Percentiles rank a stretch among this genome's conserved stretches.
These are phyloP conservation scores for Prolemur simus DNA, from an alignment of 2,113 vertebrate species.

Conservation along the genomic window DNA sequence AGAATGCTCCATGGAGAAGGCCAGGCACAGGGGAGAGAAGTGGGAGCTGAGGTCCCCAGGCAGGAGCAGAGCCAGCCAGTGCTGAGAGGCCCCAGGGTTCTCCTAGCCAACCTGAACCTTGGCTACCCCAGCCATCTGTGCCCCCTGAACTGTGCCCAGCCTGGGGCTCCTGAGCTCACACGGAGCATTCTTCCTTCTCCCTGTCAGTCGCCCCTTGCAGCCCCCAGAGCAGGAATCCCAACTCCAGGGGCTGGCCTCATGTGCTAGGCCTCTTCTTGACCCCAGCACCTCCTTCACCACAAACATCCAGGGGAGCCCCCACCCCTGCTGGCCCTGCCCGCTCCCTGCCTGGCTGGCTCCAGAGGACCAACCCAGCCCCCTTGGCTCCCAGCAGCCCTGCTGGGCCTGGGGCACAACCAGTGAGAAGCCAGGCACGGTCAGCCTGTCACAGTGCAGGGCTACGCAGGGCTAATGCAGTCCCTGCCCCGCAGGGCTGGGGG, in stretches of 20 bases:
- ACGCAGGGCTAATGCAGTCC: rapidly evolving
- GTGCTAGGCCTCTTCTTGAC: background rate
- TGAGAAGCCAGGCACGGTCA: background rate
- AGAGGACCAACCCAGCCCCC: background rate
- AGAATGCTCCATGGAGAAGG: background rate
- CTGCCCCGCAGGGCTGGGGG: rapidly evolving
- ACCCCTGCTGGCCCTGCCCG: background rate
- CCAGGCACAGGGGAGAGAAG: background rate
- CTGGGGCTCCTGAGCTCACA: background rate
- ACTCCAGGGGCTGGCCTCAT: background rate
- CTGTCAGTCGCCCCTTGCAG: background rate
- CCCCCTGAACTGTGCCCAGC: rapidly evolving
- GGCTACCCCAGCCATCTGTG: background rate
- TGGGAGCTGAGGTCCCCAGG: background rate
- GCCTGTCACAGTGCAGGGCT: background rate
- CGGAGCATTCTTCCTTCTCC: background rate
- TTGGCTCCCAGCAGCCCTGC: background rate
- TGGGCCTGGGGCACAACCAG: background rate
- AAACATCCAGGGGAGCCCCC: background rate
- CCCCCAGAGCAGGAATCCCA: background rate
- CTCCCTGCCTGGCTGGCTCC: background rate
- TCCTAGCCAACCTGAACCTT: background rate
- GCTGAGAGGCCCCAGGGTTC: background rate
- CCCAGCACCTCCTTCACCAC: background rate
- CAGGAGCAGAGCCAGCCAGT: background rate